Conservation (phyloP, 2,113 vertebrate genomes). For the Elanoides forficatus region DNA sequence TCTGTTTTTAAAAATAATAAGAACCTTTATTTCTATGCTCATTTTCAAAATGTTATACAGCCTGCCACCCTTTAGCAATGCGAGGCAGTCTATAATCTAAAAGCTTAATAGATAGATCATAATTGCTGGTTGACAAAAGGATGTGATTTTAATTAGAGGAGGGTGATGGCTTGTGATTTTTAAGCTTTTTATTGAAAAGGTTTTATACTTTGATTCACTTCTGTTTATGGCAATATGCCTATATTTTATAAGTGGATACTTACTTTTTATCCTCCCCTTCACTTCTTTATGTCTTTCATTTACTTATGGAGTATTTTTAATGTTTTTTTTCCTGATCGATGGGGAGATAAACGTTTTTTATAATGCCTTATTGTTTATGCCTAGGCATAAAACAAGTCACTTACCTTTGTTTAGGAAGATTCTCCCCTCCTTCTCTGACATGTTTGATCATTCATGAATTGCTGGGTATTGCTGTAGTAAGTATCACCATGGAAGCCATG, state of each 20-base stretch:
- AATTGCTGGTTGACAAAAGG: not conserved
- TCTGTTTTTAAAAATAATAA: not conserved
- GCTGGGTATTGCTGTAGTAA: not conserved
- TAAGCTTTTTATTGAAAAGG: not conserved
- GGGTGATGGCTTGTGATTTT: not conserved
- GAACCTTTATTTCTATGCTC: not conserved
- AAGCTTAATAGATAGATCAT: not conserved
- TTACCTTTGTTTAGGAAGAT: not conserved
- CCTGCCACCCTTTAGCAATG: not conserved
- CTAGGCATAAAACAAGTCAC: not conserved
- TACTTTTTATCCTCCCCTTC: not conserved
- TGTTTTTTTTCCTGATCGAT: not conserved
- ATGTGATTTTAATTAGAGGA: not conserved
- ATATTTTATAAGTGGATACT: not conserved
- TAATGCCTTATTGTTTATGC: not conserved
- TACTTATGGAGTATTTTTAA: not conserved
- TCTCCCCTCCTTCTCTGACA: not conserved
- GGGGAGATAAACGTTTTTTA: not conserved
- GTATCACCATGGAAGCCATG: not conserved
- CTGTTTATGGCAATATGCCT: not conserved
- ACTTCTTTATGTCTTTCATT: slow-evolving; percentile 7
- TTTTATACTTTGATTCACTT: not conserved
- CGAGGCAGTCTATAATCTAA: not conserved
- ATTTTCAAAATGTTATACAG: not conserved
- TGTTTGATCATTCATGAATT: not conserved